A percentile compares a stretch with the other conserved stretches of the same genome.
phyloP scores from a whole-genome alignment of 2,797 vertebrate species.

The Valencia hispanica region DNA sequence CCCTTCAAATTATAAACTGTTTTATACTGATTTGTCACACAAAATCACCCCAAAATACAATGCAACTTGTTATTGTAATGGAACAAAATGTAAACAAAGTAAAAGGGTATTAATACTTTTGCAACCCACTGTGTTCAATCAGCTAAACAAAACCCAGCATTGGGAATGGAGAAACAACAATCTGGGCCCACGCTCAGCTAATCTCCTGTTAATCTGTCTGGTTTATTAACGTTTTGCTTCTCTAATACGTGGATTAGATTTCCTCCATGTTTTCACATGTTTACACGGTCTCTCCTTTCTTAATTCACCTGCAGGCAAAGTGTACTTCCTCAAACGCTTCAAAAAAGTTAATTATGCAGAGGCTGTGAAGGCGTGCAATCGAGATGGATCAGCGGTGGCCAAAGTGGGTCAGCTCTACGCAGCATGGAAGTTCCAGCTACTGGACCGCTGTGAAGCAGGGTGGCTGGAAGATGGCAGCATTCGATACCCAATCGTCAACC shows the following conservation, averaged over 20 bases:
- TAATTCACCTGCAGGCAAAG: slow-evolving; percentile 80
- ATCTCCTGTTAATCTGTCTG: slow-evolving; percentile 48
- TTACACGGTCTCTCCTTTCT: slow-evolving; percentile 31
- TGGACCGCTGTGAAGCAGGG: slow-evolving; percentile 93
- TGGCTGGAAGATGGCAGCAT: slow-evolving; percentile 94
- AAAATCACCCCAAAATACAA: neutral
- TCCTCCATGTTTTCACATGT: slow-evolving; percentile 35
- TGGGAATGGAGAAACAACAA: slow-evolving; percentile 37
- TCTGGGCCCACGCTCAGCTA: slow-evolving; percentile 33
- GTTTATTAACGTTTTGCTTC: slow-evolving; percentile 16
- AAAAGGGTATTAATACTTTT: neutral
- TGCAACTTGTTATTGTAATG: neutral
- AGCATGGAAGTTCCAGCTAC: slow-evolving; percentile 92
- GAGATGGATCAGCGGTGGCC: slow-evolving; percentile 84
- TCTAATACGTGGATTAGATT: slow-evolving; percentile 37
- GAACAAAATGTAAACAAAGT: neutral
- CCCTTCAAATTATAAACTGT: neutral
- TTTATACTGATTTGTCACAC: neutral
- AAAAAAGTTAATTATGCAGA: slow-evolving; percentile 90
- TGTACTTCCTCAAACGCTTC: slow-evolving; percentile 94
- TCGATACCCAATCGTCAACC: slow-evolving; percentile 95
- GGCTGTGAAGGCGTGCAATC: slow-evolving; percentile 87
- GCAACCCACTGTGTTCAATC: slow-evolving; percentile 40
- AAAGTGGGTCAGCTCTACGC: slow-evolving; percentile 95
- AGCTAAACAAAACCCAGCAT: slow-evolving; percentile 29